Percentiles rank a stretch among this genome's conserved stretches.
Conservation (phyloP, 2,797 vertebrate genomes). For the Lepus townsendii region DNA sequence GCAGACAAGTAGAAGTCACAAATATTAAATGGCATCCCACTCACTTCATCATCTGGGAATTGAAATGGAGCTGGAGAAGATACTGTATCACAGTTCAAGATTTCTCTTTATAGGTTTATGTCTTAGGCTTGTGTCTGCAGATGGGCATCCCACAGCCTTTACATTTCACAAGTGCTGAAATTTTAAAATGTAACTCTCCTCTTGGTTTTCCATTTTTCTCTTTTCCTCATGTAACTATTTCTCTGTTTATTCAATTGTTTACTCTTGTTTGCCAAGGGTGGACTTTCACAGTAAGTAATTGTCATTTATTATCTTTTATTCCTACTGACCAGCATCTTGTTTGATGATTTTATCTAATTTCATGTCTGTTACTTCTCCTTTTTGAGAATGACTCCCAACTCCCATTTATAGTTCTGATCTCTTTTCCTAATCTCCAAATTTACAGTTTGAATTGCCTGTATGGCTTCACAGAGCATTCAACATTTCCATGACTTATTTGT, state of each 20-base stretch:
- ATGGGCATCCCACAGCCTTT: background rate
- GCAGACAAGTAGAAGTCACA: slow-evolving; percentile 46
- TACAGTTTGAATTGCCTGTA: background rate
- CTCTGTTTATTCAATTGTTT: background rate
- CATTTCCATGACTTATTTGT: background rate
- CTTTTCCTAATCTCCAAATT: background rate
- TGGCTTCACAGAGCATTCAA: background rate
- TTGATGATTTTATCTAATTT: background rate
- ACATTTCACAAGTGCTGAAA: background rate
- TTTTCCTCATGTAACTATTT: background rate
- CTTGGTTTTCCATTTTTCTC: background rate
- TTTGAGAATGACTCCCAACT: background rate
- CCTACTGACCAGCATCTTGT: background rate
- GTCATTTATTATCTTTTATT: background rate
- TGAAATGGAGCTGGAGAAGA: background rate
- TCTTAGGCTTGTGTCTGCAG: background rate
- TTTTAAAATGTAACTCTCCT: background rate
- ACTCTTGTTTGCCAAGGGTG: background rate
- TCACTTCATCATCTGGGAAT: background rate
- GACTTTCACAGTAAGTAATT: background rate
- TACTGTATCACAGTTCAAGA: background rate
- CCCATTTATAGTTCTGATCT: background rate
- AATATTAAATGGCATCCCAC: slow-evolving; percentile 3
- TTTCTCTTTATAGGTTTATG: slow-evolving; percentile 22
- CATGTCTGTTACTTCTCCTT: background rate